Conservation (phyloP, 2,888 invertebrate species). For the Apodemia zela region DNA sequence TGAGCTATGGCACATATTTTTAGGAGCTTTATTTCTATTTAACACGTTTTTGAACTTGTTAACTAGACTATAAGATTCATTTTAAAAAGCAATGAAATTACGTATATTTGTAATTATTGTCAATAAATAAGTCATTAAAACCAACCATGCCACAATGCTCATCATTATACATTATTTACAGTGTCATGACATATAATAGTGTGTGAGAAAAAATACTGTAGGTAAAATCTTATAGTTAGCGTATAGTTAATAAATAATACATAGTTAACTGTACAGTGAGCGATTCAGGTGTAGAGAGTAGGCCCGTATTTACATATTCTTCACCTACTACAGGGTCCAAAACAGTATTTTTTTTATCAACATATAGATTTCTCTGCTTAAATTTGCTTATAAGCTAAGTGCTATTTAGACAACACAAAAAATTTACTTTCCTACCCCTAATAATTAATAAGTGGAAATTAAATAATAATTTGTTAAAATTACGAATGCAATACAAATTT, state of each 20-base stretch:
- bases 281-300: slow-evolving; percentile 70
- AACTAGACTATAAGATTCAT: too few species aligned
- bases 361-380: neutral
- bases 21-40: too few species aligned
- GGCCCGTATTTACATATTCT: slow-evolving; percentile 61
- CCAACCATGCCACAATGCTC: slow-evolving; percentile 27
- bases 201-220: slow-evolving; percentile 27
- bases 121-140: slow-evolving; percentile 23
- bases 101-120: slow-evolving; percentile 20
- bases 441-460: neutral
- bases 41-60: too few species aligned
- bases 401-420: neutral
- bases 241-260: slow-evolving; percentile 35
- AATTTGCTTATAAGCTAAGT: neutral
- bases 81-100: neutral
- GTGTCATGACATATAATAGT: slow-evolving; percentile 26
- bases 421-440: neutral
- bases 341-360: slow-evolving; percentile 33
- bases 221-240: slow-evolving; percentile 29
- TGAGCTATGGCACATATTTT: too few species aligned
- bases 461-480: neutral
- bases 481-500: neutral
- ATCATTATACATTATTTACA: slow-evolving; percentile 27
- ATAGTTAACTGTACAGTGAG: slow-evolving; percentile 66
- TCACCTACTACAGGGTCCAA: slow-evolving; percentile 44